A percentile compares a stretch with the other conserved stretches of the same genome.
These are phyloP conservation scores for Ptychadena robeensis DNA, from an alignment of 2,797 vertebrate genomes.

Conservation along the genomic window DNA sequence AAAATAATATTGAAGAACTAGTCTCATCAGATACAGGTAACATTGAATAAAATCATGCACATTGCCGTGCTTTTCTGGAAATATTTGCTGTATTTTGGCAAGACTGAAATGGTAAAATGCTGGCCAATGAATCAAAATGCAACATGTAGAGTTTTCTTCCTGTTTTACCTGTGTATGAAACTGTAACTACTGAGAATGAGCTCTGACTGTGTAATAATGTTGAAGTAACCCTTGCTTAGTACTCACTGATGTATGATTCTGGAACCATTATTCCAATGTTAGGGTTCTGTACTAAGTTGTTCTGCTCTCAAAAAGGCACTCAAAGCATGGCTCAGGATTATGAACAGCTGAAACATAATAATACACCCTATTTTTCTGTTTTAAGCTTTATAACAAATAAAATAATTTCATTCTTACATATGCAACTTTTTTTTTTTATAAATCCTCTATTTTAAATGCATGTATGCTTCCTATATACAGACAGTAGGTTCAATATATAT, in stretches of 20 bases:
- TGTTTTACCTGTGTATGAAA: neutral
- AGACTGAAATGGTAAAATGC: neutral
- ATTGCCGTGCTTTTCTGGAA: neutral
- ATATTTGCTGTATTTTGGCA: neutral
- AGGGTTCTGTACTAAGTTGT: constrained; percentile 3
- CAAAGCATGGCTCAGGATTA: constrained; percentile 1
- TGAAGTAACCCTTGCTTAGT: constrained; percentile 14
- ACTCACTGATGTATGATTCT: neutral
- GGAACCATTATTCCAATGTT: constrained; percentile 5
- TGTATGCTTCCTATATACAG: constrained; percentile 51
- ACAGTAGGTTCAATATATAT: constrained; percentile 57
- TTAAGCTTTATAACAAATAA: constrained; percentile 49
- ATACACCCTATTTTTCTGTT: constrained; percentile 21
- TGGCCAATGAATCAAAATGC: neutral
- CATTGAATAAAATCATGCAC: neutral
- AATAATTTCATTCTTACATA: constrained; percentile 53
- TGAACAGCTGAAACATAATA: constrained; percentile 32
- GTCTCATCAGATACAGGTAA: neutral
- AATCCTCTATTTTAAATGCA: constrained; percentile 55
- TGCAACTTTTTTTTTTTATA: constrained; percentile 45
- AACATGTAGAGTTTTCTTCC: neutral
- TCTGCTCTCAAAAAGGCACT: constrained; percentile 24
- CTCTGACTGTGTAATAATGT: constrained; percentile 17
- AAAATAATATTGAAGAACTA: neutral
- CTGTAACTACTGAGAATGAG: neutral